A percentile compares a stretch with the other conserved stretches of the same genome.
Conservation (phyloP, 2,797 vertebrate species). For the Sciurus vulgaris region DNA sequence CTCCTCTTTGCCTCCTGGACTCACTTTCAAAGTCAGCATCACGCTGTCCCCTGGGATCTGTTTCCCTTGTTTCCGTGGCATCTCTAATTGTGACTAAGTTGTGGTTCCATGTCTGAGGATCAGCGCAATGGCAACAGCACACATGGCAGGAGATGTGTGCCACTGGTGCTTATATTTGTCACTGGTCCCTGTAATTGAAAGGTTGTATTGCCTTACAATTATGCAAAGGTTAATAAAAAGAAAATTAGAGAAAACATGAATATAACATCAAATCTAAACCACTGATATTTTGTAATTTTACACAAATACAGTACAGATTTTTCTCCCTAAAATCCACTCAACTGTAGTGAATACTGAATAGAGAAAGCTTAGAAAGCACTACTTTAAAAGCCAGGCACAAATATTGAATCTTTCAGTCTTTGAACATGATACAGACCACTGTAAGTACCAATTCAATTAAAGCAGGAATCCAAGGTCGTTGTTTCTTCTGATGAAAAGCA, state of each 20-base stretch:
- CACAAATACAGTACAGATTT: slow-evolving; percentile 77
- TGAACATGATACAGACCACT: slow-evolving; percentile 55
- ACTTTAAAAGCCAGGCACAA: slow-evolving; percentile 65
- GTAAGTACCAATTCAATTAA: slow-evolving; percentile 68
- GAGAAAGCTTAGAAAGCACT: slow-evolving; percentile 18
- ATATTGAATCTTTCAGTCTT: slow-evolving; percentile 40
- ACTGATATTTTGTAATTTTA: slow-evolving; percentile 76
- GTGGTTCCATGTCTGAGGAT: background rate
- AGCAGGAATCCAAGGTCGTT: background rate
- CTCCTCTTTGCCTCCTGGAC: slow-evolving; percentile 1
- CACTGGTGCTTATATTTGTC: background rate
- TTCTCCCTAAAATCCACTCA: background rate
- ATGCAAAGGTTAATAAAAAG: slow-evolving; percentile 52
- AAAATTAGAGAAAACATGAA: slow-evolving; percentile 63
- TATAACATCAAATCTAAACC: slow-evolving; percentile 62
- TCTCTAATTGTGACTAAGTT: background rate
- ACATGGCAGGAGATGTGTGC: background rate
- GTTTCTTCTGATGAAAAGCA: slow-evolving; percentile 57
- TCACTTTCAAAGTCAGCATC: slow-evolving; percentile 28
- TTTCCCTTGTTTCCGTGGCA: background rate
- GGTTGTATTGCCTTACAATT: slow-evolving; percentile 61
- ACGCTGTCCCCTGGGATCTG: background rate
- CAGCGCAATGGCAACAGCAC: fast-evolving
- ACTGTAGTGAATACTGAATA: slow-evolving; percentile 55
- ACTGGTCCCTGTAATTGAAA: slow-evolving; percentile 65